phyloP scores from a whole-genome alignment of 2,797 vertebrate species.

The Cygnus olor region DNA sequence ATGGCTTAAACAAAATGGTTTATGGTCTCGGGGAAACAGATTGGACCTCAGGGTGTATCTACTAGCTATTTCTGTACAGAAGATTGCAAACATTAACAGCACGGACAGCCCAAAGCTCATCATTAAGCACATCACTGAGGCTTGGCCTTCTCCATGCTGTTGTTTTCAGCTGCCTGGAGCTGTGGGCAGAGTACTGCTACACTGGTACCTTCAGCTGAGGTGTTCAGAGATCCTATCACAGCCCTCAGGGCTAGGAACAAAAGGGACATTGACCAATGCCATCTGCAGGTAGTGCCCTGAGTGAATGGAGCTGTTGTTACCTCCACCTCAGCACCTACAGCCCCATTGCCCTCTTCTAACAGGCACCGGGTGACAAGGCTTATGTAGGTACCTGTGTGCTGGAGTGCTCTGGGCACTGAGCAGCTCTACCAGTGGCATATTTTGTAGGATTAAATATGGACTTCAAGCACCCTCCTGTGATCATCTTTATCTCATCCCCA shows the following conservation, averaged over 20 bases:
- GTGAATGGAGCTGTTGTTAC: background rate
- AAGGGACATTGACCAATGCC: background rate
- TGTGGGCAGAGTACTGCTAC: background rate
- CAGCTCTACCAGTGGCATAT: background rate
- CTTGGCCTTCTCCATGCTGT: background rate
- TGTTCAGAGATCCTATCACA: background rate
- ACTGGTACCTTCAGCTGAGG: background rate
- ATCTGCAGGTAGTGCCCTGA: background rate
- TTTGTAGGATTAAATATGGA: background rate
- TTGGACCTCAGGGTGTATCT: background rate
- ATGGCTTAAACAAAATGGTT: background rate
- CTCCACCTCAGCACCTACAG: fast-evolving
- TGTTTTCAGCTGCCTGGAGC: background rate
- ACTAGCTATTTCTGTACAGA: background rate
- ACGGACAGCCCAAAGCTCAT: background rate
- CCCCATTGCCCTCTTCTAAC: background rate
- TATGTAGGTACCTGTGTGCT: background rate
- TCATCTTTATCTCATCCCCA: background rate
- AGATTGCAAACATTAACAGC: background rate
- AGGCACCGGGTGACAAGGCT: background rate
- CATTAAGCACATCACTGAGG: background rate
- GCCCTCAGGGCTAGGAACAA: background rate
- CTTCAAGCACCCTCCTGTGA: background rate
- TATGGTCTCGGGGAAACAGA: background rate
- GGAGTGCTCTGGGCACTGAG: background rate